phyloP scores from a whole-genome alignment of 2,797 vertebrate genomes.

The Rhynchotus rufescens region DNA sequence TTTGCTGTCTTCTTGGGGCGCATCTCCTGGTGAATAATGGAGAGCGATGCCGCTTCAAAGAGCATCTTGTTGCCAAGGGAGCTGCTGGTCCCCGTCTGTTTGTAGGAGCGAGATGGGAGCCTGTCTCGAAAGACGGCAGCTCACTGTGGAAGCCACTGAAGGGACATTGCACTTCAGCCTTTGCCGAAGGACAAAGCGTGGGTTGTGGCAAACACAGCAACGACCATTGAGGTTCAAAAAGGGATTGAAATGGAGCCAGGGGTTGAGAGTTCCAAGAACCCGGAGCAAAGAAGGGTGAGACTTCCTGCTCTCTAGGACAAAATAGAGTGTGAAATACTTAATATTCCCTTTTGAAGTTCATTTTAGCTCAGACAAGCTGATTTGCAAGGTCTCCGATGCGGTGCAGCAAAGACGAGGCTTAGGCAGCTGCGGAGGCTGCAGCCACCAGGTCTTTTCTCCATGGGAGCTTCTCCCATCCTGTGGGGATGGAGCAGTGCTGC shows the following conservation, averaged over 20 bases:
- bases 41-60: constrained; percentile 3
- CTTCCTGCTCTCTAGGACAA: neutral
- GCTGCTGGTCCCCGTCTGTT: constrained; percentile 21
- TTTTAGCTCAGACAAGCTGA: neutral
- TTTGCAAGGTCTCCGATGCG: no score
- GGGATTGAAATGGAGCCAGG: neutral
- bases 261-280: neutral
- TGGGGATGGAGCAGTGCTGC: no score
- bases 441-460: no score
- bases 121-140: neutral
- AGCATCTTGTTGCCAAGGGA: constrained; percentile 57
- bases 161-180: neutral
- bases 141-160: neutral
- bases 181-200: neutral
- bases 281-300: neutral
- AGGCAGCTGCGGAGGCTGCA: no score
- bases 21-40: constrained; percentile 45
- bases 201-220: constrained; percentile 26
- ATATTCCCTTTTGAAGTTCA: neutral
- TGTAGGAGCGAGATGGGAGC: neutral
- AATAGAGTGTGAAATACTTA: neutral
- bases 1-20: constrained; percentile 39
- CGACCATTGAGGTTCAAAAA: neutral
- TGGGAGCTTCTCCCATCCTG: no score
- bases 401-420: neutral